Evolutionary conservation across 2,888 invertebrate genomes (phyloP).

Genomic region (Xestia rhomboidea): DNA sequence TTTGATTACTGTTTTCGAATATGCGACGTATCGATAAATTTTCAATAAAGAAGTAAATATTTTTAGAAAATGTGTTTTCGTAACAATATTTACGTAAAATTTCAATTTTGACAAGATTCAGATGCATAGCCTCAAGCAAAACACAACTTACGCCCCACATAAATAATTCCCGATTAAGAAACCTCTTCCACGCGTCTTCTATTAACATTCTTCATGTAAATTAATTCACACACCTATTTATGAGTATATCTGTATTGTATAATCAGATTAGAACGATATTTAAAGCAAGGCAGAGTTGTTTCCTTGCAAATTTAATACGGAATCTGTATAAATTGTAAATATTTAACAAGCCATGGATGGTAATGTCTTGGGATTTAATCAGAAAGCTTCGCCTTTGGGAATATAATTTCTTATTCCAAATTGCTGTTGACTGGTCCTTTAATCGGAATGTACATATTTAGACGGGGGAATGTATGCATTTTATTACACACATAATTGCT

Average conservation of each 20-base stretch:
- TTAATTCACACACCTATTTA: slow-evolving; percentile 42
- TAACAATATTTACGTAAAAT: slow-evolving; percentile 2
- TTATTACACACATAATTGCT: slow-evolving; percentile 26
- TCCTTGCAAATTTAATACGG: slow-evolving; percentile 68
- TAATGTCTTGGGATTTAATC: slow-evolving; percentile 74
- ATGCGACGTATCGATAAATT: slow-evolving; percentile 62
- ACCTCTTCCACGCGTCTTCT: slow-evolving; percentile 21
- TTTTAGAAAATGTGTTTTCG: slow-evolving; percentile 35
- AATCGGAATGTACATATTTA: slow-evolving; percentile 33
- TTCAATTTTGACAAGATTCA: slow-evolving; percentile 6
- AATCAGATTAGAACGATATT: slow-evolving; percentile 53
- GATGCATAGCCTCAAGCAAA: background rate
- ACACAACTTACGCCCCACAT: background rate
- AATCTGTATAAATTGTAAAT: slow-evolving; percentile 73
- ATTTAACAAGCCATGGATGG: slow-evolving; percentile 72
- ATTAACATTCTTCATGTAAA: slow-evolving; percentile 40
- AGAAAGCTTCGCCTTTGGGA: slow-evolving; percentile 64
- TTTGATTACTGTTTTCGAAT: slow-evolving; percentile 77
- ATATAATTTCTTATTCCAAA: slow-evolving; percentile 68
- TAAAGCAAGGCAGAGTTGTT: slow-evolving; percentile 56
- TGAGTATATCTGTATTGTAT: slow-evolving; percentile 26
- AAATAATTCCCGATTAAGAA: slow-evolving; percentile 29
- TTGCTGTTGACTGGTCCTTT: slow-evolving; percentile 60
- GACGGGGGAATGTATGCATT: slow-evolving; percentile 28
- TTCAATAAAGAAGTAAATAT: slow-evolving; percentile 60